Percentiles rank a stretch among this genome's conserved stretches.
Evolutionary conservation across 2,113 vertebrate species (phyloP).

Genomic region (Oryzias celebensis): DNA sequence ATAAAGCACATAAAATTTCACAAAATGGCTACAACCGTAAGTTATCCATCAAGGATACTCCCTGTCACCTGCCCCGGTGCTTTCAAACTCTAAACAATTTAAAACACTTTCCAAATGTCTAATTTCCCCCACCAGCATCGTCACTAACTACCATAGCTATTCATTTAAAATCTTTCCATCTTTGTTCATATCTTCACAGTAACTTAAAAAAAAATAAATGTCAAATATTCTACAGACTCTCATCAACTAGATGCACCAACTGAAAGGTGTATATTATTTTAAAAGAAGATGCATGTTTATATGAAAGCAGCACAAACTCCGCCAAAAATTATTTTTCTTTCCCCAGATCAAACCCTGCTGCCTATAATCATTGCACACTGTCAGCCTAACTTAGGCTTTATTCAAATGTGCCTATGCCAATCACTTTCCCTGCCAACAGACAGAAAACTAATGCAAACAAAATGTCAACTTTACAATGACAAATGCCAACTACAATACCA

Average conservation of each 20-base stretch:
- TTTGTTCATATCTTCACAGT: slow-evolving; percentile 31
- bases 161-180: neutral
- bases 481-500: slow-evolving; percentile 59
- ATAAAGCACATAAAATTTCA: slow-evolving; percentile 56
- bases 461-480: slow-evolving; percentile 50
- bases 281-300: slow-evolving; percentile 32
- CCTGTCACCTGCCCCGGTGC: slow-evolving; percentile 19
- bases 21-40: slow-evolving; percentile 61
- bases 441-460: slow-evolving; percentile 68
- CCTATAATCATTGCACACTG: slow-evolving; percentile 49
- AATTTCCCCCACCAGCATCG: neutral
- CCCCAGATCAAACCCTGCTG: slow-evolving; percentile 36
- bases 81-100: slow-evolving; percentile 1
- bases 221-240: slow-evolving; percentile 34
- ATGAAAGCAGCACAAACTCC: slow-evolving; percentile 52
- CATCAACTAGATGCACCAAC: slow-evolving; percentile 50
- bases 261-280: slow-evolving; percentile 44
- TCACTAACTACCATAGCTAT: slow-evolving; percentile 8
- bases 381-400: slow-evolving; percentile 78
- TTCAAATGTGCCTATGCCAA: slow-evolving; percentile 54
- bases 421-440: slow-evolving; percentile 71
- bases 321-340: slow-evolving; percentile 10
- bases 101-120: neutral
- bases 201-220: slow-evolving; percentile 40
- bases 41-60: slow-evolving; percentile 56